Conservation (phyloP, 2,113 vertebrate species). For the Aix galericulata region DNA sequence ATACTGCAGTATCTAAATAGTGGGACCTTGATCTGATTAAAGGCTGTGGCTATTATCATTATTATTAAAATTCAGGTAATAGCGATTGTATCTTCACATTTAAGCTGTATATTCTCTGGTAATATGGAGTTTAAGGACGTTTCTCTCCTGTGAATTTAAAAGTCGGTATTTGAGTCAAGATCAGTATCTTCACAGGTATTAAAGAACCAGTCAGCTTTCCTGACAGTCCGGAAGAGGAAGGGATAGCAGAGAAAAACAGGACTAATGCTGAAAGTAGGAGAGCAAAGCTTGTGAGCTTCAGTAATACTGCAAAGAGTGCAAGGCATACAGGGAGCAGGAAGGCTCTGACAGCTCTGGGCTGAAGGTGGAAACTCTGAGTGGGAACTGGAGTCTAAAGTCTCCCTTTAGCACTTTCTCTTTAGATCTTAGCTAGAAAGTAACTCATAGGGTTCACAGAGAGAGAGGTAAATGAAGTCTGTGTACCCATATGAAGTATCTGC, state of each 20-base stretch:
- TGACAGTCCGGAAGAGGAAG: neutral
- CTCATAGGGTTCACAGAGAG: neutral
- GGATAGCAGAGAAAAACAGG: neutral
- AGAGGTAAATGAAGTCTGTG: neutral
- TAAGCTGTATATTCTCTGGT: neutral
- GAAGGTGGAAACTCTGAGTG: neutral
- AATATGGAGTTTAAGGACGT: neutral
- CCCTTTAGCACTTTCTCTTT: neutral
- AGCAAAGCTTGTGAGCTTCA: neutral
- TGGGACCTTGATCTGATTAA: neutral
- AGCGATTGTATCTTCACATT: neutral
- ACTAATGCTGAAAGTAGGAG: neutral
- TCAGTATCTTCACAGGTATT: neutral
- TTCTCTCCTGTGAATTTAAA: neutral
- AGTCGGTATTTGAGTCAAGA: neutral
- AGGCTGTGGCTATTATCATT: neutral
- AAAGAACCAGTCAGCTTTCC: neutral
- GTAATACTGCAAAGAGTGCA: neutral
- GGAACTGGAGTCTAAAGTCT: neutral
- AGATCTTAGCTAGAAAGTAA: neutral
- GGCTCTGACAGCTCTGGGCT: neutral
- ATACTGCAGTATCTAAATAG: neutral
- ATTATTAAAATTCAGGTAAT: conserved; percentile 28
- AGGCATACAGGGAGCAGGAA: neutral
- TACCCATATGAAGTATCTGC: neutral